Conservation (phyloP, 2,113 vertebrate species). For the Takifugu bimaculatus region DNA sequence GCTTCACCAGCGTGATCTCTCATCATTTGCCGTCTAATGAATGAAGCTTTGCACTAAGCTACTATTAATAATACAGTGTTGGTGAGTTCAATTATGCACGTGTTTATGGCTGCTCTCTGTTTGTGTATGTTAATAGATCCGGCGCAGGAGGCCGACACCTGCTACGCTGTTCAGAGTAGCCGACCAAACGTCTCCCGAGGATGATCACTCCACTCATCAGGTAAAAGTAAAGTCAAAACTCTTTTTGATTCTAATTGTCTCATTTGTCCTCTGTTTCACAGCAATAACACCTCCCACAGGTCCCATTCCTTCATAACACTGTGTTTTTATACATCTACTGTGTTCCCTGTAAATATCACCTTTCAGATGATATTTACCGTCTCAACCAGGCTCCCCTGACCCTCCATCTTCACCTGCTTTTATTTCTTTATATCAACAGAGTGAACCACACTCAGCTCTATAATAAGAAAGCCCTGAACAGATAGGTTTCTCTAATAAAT, state of each 20-base stretch:
- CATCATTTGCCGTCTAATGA: slow-evolving; percentile 25
- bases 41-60: slow-evolving; percentile 4
- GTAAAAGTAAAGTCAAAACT: slow-evolving; percentile 60
- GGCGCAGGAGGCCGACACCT: slow-evolving; percentile 88
- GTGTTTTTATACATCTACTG: background rate
- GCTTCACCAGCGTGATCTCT: background rate
- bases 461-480: background rate
- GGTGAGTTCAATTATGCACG: slow-evolving; percentile 20
- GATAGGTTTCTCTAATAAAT: background rate
- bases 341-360: background rate
- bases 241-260: slow-evolving; percentile 25
- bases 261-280: background rate
- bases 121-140: slow-evolving; percentile 76
- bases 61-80: slow-evolving; percentile 34
- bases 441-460: background rate
- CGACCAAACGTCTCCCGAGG: slow-evolving; percentile 89
- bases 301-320: background rate
- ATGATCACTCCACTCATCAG: slow-evolving; percentile 73
- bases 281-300: background rate
- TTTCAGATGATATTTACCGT: background rate
- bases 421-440: background rate
- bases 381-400: no score
- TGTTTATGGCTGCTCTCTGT: slow-evolving; percentile 29
- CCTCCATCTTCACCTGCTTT: no score
- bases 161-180: slow-evolving; percentile 89